phyloP scores from a whole-genome alignment of 2,888 invertebrate genomes.

The Callinectes sapidus region DNA sequence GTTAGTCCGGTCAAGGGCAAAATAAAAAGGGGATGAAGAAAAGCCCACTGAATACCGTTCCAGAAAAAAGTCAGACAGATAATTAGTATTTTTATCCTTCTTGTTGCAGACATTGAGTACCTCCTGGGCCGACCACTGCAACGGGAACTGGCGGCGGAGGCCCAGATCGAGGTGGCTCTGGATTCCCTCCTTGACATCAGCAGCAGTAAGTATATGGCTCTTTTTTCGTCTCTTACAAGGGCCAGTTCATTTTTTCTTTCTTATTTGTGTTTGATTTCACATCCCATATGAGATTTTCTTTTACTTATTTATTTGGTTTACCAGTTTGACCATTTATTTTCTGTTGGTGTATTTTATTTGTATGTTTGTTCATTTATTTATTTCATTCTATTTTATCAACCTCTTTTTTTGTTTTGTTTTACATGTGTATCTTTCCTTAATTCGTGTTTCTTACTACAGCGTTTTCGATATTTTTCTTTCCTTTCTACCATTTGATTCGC shows the following conservation, averaged over 20 bases:
- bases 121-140: conserved; percentile 87
- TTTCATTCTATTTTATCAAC: neutral
- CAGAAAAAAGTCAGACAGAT: too few relatives aligned
- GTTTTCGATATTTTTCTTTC: neutral
- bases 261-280: neutral
- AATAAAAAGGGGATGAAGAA: too few relatives aligned
- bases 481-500: too few relatives aligned
- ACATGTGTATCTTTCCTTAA: neutral
- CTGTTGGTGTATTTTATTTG: too few relatives aligned
- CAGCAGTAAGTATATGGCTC: conserved; percentile 79
- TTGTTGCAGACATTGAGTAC: conserved; percentile 82
- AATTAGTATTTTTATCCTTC: too few relatives aligned
- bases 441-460: neutral
- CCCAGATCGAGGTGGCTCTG: conserved; percentile 85
- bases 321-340: neutral
- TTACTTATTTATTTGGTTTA: neutral
- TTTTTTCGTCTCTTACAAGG: neutral
- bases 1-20: too few relatives aligned
- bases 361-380: neutral
- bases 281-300: too few relatives aligned
- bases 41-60: too few relatives aligned
- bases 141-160: conserved; percentile 83
- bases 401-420: neutral
- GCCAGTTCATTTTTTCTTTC: neutral
- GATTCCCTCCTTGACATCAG: conserved; percentile 84